Evolutionary conservation across 2,113 vertebrate genomes (phyloP).

Genomic region (Micronycteris hirsuta): DNA sequence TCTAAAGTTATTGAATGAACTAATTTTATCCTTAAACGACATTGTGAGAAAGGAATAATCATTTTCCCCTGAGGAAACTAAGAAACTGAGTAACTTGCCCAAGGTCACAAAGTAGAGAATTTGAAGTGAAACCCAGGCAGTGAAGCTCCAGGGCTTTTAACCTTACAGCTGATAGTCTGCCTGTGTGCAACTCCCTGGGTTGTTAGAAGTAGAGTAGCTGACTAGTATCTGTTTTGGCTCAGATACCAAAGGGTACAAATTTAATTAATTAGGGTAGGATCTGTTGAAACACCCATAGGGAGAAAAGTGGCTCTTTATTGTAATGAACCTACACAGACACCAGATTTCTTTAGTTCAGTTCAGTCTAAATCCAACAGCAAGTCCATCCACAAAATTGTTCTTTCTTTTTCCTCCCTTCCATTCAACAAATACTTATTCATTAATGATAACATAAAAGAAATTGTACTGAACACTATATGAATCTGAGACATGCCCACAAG

Average conservation of each 20-base stretch:
- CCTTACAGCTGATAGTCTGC: background rate
- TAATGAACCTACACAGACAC: background rate
- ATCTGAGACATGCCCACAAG: background rate
- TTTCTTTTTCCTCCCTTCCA: background rate
- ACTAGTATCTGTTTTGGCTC: background rate
- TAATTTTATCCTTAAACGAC: background rate
- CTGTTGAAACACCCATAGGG: background rate
- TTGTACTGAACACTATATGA: background rate
- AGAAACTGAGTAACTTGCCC: background rate
- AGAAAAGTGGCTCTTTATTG: background rate
- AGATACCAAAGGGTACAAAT: background rate
- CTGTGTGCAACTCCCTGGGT: background rate
- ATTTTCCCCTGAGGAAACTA: background rate
- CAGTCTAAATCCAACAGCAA: background rate
- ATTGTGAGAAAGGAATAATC: background rate
- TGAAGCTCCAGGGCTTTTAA: background rate
- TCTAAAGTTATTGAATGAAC: background rate
- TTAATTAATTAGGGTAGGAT: background rate
- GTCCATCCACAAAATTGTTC: background rate
- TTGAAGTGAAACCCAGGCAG: background rate
- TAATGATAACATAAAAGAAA: background rate
- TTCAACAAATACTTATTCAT: background rate
- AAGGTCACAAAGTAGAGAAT: background rate
- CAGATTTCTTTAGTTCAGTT: background rate
- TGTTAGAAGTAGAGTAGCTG: background rate